A percentile compares a stretch with the other conserved stretches of the same genome.
phyloP scores from a whole-genome alignment of 2,888 invertebrate genomes.

The Protophormia terraenovae region DNA sequence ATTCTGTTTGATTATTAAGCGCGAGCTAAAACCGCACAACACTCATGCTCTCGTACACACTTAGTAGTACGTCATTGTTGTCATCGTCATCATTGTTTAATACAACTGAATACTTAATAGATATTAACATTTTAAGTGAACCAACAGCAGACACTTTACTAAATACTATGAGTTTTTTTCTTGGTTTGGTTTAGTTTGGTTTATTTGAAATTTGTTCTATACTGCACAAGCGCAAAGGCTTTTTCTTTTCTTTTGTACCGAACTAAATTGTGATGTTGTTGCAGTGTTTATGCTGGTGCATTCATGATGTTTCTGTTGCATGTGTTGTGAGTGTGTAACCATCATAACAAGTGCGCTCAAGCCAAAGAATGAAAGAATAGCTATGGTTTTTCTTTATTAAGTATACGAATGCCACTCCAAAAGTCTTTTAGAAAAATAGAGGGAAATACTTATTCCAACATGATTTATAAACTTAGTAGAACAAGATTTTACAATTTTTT shows the following conservation, averaged over 20 bases:
- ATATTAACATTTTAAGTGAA: conserved; percentile 27
- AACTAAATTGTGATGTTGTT: neutral
- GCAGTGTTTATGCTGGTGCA: conserved; percentile 13
- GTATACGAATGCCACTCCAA: neutral
- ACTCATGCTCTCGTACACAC: conserved; percentile 30
- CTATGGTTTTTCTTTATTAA: neutral
- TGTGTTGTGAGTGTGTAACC: neutral
- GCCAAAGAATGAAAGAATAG: neutral
- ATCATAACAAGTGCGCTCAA: conserved; percentile 15
- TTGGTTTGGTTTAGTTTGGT: no score
- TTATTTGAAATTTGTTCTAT: no score
- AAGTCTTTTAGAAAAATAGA: neutral
- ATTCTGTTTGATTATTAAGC: conserved; percentile 38
- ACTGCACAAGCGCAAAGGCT: conserved; percentile 49
- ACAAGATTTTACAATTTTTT: no score
- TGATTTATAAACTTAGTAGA: neutral
- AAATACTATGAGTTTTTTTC: conserved; percentile 25
- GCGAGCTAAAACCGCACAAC: conserved; percentile 47
- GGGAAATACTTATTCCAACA: neutral
- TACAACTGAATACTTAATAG: neutral
- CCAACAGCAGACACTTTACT: neutral
- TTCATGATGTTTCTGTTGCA: conserved; percentile 3
- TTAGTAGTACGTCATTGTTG: conserved; percentile 47
- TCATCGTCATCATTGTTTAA: conserved; percentile 13
- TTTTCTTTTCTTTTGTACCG: neutral